Conservation (phyloP, 2,888 invertebrate genomes). For the Diaphora mendica region DNA sequence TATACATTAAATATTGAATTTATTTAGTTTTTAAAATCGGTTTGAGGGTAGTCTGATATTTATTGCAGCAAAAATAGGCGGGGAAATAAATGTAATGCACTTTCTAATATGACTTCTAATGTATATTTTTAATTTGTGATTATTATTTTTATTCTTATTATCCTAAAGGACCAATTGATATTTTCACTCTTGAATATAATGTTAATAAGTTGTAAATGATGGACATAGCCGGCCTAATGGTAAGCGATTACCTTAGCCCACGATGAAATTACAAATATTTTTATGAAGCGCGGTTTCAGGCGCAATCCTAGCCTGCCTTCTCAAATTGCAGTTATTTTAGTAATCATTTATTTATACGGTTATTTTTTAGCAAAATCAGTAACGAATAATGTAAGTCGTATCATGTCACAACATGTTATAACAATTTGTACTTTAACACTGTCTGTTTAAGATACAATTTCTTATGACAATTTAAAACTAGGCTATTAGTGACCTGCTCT, state of each 20-base stretch:
- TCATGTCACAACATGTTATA: slow-evolving; percentile 5
- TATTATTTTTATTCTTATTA: no score
- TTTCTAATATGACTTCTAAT: background rate
- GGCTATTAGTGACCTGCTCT: slow-evolving; percentile 3
- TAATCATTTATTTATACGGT: background rate
- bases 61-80: background rate
- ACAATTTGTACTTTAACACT: background rate
- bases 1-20: background rate
- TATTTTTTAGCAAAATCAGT: background rate
- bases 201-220: background rate
- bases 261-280: background rate
- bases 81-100: background rate
- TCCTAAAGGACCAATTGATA: no score
- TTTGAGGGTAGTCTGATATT: slow-evolving; percentile 1
- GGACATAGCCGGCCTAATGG: background rate
- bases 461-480: background rate
- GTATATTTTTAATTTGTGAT: background rate
- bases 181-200: background rate
- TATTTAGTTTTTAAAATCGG: background rate
- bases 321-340: background rate
- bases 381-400: background rate
- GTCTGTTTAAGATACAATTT: background rate
- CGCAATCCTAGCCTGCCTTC: background rate
- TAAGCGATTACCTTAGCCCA: background rate
- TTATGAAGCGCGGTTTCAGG: background rate